phyloP scores from a whole-genome alignment of 1,140 invertebrate genomes.

The Idris sp. region DNA sequence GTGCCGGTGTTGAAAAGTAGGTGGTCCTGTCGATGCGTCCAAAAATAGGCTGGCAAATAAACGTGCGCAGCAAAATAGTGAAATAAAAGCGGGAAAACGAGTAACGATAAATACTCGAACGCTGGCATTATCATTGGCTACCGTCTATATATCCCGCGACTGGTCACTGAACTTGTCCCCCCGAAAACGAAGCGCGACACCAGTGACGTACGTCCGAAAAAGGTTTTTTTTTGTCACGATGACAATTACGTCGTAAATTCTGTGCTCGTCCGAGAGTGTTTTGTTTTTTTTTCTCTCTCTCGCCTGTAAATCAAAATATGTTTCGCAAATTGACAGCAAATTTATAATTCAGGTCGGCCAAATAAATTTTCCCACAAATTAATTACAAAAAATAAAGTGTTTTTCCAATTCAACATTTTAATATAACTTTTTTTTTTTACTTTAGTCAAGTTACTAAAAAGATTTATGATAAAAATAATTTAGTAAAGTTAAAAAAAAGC shows the following conservation, averaged over 20 bases:
- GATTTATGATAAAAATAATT: too few species aligned
- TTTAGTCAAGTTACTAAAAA: too few species aligned
- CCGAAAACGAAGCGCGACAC: slow-evolving; percentile 28
- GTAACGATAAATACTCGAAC: slow-evolving; percentile 59
- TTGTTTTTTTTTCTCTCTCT: too few species aligned
- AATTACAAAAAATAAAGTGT: too few species aligned
- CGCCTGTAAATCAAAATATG: too few species aligned
- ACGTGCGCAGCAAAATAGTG: slow-evolving; percentile 12
- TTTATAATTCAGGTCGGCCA: too few species aligned
- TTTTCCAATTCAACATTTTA: too few species aligned
- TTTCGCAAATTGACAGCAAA: too few species aligned
- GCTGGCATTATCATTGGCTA: slow-evolving; percentile 52
- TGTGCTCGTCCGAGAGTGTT: too few species aligned
- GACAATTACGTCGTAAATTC: slow-evolving; percentile 46
- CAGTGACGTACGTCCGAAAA: slow-evolving; percentile 22
- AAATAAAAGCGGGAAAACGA: slow-evolving; percentile 24
- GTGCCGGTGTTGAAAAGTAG: slow-evolving; percentile 9
- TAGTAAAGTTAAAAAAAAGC: too few species aligned
- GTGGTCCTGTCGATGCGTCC: slow-evolving; percentile 19
- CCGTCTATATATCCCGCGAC: not conserved
- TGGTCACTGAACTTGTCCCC: slow-evolving; percentile 38
- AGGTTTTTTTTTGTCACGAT: slow-evolving; percentile 36
- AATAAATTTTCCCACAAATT: too few species aligned
- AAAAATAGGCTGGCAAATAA: slow-evolving; percentile 30
- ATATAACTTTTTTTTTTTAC: too few species aligned